phyloP scores from a whole-genome alignment of 2,797 vertebrate species.

The Danio kyathit region DNA sequence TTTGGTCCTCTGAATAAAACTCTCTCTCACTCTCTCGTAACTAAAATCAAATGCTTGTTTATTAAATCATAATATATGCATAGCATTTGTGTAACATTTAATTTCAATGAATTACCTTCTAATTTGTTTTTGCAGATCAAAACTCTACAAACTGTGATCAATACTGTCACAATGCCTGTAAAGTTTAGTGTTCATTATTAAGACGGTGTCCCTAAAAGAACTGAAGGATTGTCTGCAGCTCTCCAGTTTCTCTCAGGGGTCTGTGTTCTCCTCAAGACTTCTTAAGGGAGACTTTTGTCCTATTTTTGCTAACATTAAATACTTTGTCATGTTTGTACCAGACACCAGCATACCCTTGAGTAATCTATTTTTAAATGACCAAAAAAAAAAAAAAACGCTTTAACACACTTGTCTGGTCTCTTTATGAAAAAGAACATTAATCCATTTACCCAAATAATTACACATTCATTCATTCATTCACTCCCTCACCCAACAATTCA shows the following conservation, averaged over 20 bases:
- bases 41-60: background rate
- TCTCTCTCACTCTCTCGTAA: too few species aligned
- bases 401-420: background rate
- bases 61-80: background rate
- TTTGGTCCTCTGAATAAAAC: too few species aligned
- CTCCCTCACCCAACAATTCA: too few species aligned
- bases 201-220: background rate
- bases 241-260: background rate
- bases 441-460: too few species aligned
- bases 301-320: slow-evolving; percentile 31
- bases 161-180: background rate
- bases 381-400: slow-evolving; percentile 10
- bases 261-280: background rate
- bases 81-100: background rate
- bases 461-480: too few species aligned
- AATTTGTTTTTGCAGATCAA: slow-evolving; percentile 5
- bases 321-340: slow-evolving; percentile 33
- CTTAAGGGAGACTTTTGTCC: slow-evolving; percentile 21
- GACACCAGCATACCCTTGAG: background rate
- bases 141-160: background rate
- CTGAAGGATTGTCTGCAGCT: background rate
- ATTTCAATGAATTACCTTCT: background rate
- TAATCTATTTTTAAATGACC: slow-evolving; percentile 12
- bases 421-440: background rate
- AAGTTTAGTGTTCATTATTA: background rate